Base-by-base conservation (phyloP, 2,113 vertebrate species). In the Semnopithecus entellus region DNA sequence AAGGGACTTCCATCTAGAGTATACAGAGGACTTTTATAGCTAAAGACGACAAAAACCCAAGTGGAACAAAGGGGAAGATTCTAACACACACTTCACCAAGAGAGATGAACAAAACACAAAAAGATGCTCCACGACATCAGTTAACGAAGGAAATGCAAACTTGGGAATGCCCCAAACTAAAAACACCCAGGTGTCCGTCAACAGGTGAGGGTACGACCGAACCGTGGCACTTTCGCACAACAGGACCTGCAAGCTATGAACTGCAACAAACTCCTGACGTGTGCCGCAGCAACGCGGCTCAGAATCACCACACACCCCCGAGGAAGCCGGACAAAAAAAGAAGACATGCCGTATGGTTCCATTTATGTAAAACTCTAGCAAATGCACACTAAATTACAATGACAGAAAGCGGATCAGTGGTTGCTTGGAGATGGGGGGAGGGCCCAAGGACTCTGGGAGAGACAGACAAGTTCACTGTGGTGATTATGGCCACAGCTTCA, bases 171-270 rank as follows among this genome's bases (percentile, higher is more conserved):
- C 35, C 27, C 43, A 75, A 27, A 12, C 38, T 43, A 13, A 79
- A 27, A 68, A 12, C 68, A 45, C 35, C 27, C 5, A 30, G 30
- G 13, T 0, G 10, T 6, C 40, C 10, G 1, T 4, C 38, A 17
- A 22, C 70, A 61, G 55, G 11, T 1, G 13, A 66, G 8, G 1
- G 11, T 3, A 4, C 0, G 14, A 32, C 9, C 20, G 35, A 55
- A 2, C 10, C 1, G 11, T 12, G n/a, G 45, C 1, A 22, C 25
- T 7, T 7, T 6, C 1, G 5, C 6, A 25, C 6, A 4, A 17
- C 1, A 8, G 3, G 13, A 18, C 27, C 0, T 1, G 2, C 48
- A 6, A 57, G 38, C 4, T 5, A n/a, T 1, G 6, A 23, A 11
- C 1, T 0, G 6, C 12, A 75, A 17, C 9, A 27, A 22, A 10